Evolutionary conservation across 2,797 vertebrate genomes (phyloP), one percentile per base, ranked within the genome.

Genomic region (Syndactyla subalaris): DNA sequence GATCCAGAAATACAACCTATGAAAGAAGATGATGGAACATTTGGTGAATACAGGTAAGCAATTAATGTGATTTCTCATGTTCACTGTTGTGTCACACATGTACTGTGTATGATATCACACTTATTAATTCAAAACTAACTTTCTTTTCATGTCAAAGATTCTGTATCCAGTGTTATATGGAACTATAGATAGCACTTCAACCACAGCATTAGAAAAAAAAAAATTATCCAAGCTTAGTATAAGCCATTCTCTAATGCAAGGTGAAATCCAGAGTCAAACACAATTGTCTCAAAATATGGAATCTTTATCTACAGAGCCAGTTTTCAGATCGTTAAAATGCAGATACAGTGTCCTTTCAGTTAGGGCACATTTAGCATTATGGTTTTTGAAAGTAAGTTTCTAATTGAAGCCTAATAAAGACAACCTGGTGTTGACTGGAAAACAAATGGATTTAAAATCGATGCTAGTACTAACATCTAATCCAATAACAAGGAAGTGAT

Each of bases 1-100:
- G 99, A 99, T 96, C 99, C 99, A 29, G 99, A 99, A 98, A 99
- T 99, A 96, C 99, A 99, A 89, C 99, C 99, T 68, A 99, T 99
- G 99, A 99, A 99, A 97, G 99, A 99, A 81, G 99, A 99, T 39
- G 99, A 99, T 95, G 99, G 99, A 94, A 99, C 99, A 26, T 99
- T 99, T 98, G 99, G 99, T 97, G 99, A 99, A 98, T 99, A 99
- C 98, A 99, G 99, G 99, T 99, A 98, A 99, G 98, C 95, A 97
- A 79, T 49, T 95, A 58, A 36, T 65, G 36, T 71, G n/a, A n/a
- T 74, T 79, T 67, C 13, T 76, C 38, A 7, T 36, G 8, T n/a
- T 68, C 71, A 21, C n/a, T 91, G 54, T 46, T 61, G 20, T 59
- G 34, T 86, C 30, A 78, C n/a, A 65, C 14, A 10, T 19, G 6